A percentile compares a stretch with the other conserved stretches of the same genome.
These are phyloP conservation scores for Diplodus sargus DNA, from an alignment of 2,797 vertebrate species.

Conservation along the genomic window DNA sequence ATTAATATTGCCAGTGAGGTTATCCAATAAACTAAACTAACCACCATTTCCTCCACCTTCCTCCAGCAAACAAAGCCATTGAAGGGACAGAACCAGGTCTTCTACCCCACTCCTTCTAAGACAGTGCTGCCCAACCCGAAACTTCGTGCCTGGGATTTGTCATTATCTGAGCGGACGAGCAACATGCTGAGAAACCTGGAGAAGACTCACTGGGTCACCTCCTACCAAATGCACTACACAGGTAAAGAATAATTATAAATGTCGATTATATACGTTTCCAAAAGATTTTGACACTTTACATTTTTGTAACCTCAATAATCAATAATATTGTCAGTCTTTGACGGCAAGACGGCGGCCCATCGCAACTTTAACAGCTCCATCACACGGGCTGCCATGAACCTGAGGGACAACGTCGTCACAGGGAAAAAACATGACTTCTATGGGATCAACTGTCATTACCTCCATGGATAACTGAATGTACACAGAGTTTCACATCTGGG, in stretches of 20 bases:
- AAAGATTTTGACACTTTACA: neutral
- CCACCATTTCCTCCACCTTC: neutral
- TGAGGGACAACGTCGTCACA: no score
- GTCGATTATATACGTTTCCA: no score
- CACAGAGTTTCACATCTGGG: no score
- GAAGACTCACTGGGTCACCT: conserved; percentile 82
- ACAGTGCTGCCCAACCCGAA: conserved; percentile 73
- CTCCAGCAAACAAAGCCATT: conserved; percentile 78
- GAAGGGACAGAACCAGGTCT: conserved; percentile 71
- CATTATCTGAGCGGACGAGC: conserved; percentile 75
- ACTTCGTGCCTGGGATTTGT: conserved; percentile 72
- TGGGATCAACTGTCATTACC: no score
- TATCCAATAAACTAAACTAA: neutral
- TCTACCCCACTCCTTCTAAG: conserved; percentile 83
- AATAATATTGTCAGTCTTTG: no score
- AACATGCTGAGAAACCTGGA: conserved; percentile 85
- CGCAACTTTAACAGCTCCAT: no score
- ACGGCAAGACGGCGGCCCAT: no score
- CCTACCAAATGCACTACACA: conserved; percentile 84
- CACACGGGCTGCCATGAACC: no score
- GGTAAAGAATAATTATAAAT: conserved; percentile 64
- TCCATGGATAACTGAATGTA: no score
- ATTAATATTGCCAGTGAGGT: neutral
- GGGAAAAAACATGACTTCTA: no score
- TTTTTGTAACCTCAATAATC: no score